Conservation (phyloP, 2,888 invertebrate species). For the Trachelus troglodyta region DNA sequence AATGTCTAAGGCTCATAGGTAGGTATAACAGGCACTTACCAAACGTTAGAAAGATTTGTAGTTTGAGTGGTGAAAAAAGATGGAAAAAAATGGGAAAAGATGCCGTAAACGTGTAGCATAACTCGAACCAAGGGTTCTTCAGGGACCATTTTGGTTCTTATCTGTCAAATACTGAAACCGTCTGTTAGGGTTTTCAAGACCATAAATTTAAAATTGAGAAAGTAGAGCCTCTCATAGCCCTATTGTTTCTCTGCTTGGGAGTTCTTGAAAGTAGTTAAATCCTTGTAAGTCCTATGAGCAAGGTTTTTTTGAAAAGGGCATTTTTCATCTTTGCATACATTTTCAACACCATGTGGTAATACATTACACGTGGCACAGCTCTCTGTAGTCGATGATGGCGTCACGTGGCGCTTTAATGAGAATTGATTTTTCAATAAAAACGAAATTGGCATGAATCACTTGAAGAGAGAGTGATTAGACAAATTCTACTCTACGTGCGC, state of each 20-base stretch:
- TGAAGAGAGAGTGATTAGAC: conserved; percentile 12
- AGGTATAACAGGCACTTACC: background rate
- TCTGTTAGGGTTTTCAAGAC: background rate
- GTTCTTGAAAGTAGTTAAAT: background rate
- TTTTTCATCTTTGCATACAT: background rate
- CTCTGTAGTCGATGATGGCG: conserved; percentile 29
- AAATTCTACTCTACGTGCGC: conserved; percentile 1
- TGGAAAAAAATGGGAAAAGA: background rate
- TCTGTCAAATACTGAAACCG: background rate
- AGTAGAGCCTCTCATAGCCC: background rate
- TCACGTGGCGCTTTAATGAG: conserved; percentile 33
- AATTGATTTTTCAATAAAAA: conserved; percentile 52
- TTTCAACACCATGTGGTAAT: background rate
- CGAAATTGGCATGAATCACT: conserved; percentile 48
- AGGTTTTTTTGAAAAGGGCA: background rate
- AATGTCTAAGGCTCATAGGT: background rate
- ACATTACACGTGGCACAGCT: background rate
- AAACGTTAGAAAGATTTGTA: background rate
- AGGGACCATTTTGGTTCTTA: background rate
- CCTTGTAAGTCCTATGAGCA: background rate
- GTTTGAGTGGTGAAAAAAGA: background rate
- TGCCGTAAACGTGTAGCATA: background rate
- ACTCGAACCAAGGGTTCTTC: background rate
- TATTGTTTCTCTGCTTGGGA: background rate
- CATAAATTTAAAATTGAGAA: background rate